Evolutionary conservation across 2,888 invertebrate genomes (phyloP), one percentile per base, ranked within the genome.

Genomic region (Buathra laborator): DNA sequence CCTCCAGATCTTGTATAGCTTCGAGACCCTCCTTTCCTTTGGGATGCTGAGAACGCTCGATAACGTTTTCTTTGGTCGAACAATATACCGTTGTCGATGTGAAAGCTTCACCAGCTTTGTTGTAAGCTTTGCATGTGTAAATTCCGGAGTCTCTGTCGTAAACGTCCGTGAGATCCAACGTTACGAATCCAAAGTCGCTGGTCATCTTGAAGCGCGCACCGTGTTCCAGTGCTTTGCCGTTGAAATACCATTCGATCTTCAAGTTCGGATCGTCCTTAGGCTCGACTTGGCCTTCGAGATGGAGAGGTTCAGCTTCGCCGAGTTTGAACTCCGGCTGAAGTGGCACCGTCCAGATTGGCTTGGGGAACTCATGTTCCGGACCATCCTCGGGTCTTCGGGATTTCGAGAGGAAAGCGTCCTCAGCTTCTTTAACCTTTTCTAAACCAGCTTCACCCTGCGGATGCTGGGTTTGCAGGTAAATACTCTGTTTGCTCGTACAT

Each of bases 181-280:
- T 98, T 5, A 99, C 99, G 93, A 98, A 99, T 75, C 99, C 99
- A 93, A 99, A 99, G 92, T 99, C 99, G 92, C 97, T 97, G 0
- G 97, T 98, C 92, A 98, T 96, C 93, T 98, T 98, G 94, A 98
- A 99, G 87, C 99, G 95, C 2, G 98, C 97, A 83, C 97, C 98
- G 92, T 98, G 97, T 88, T 97, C 97, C 68, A 98, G 94, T 46
- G 97, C 95, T 94, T 98, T 98, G 70, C 98, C 98, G 92, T 98
- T 98, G 92, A 98, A 98, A 94, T 97, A 98, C 98, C 98, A 99
- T 94, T 98, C 98, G 87, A 98, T 97, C 92, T 97, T 97, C 74
- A 98, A 94, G 90, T 98, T 96, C 7, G 98, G 98, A 95, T 98
- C 98, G 92, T 97, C 97, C 92, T 98, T 98, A 0, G 99, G 99